A percentile compares a stretch with the other conserved stretches of the same genome.
phyloP scores from a whole-genome alignment of 2,797 vertebrate species.

The Chaenodraco wilsoni region DNA sequence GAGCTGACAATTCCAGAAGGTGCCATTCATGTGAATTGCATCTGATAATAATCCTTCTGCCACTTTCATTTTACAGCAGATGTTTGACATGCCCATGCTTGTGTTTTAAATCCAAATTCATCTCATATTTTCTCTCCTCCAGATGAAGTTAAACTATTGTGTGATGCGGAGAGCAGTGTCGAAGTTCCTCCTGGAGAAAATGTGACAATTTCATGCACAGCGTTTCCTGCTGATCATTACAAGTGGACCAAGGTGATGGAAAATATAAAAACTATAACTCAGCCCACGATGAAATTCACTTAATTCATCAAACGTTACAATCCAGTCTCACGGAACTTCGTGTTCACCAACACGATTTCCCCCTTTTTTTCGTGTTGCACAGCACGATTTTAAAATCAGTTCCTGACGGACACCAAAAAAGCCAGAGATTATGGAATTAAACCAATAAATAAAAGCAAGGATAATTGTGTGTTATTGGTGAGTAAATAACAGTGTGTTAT shows the following conservation, averaged over 20 bases:
- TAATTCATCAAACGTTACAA: not conserved
- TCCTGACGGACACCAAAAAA: no score
- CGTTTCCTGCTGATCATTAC: conserved; percentile 33
- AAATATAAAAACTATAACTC: not conserved
- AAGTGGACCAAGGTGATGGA: conserved; percentile 77
- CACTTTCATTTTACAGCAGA: not conserved
- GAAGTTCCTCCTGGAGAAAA: conserved; percentile 60
- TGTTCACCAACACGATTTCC: no score
- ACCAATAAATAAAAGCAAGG: no score
- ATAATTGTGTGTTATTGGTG: no score
- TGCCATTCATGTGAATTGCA: not conserved
- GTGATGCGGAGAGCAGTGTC: conserved; percentile 46
- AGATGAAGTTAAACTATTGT: conserved; percentile 65
- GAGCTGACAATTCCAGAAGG: not conserved
- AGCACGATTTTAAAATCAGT: no score
- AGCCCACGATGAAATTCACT: not conserved
- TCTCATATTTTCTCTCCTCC: conserved; percentile 11
- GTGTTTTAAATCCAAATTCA: conserved; percentile 5
- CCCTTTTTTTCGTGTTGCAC: no score
- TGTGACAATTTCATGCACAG: conserved; percentile 59
- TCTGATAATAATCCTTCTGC: not conserved
- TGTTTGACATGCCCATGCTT: not conserved
- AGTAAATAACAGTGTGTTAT: no score
- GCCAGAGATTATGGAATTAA: no score
- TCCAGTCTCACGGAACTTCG: no score